Evolutionary conservation across 2,888 invertebrate genomes (phyloP).

Genomic region (Spodoptera littoralis): DNA sequence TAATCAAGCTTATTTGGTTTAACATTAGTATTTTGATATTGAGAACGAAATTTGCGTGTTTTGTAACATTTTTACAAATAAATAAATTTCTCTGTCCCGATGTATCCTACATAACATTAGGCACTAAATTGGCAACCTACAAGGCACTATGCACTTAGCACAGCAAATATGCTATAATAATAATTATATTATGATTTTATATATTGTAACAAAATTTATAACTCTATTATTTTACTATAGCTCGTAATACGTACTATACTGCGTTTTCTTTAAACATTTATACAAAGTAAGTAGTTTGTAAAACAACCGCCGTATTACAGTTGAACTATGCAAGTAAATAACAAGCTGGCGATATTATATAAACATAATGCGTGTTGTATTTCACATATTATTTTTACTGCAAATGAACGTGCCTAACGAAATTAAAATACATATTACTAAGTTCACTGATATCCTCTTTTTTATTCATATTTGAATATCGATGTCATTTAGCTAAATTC

Average conservation of each 20-base stretch:
- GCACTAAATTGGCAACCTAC: slow-evolving; percentile 90
- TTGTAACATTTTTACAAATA: slow-evolving; percentile 57
- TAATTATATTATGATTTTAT: slow-evolving; percentile 68
- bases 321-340: slow-evolving; percentile 14
- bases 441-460: slow-evolving; percentile 54
- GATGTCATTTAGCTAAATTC: slow-evolving; percentile 44
- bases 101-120: slow-evolving; percentile 81
- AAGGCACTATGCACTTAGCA: slow-evolving; percentile 89
- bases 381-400: slow-evolving; percentile 8
- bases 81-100: slow-evolving; percentile 68
- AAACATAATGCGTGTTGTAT: slow-evolving; percentile 9
- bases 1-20: slow-evolving; percentile 44
- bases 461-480: slow-evolving; percentile 33
- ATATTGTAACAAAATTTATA: slow-evolving; percentile 70
- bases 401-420: slow-evolving; percentile 50
- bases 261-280: slow-evolving; percentile 21
- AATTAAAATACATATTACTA: slow-evolving; percentile 50
- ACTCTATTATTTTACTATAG: slow-evolving; percentile 60
- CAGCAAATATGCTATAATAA: slow-evolving; percentile 82
- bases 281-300: slow-evolving; percentile 16
- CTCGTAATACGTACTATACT: slow-evolving; percentile 55
- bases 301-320: slow-evolving; percentile 21
- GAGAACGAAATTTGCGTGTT: slow-evolving; percentile 33
- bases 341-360: slow-evolving; percentile 2
- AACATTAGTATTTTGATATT: slow-evolving; percentile 29